Conservation (phyloP, 2,797 vertebrate species). For the Mormyrus proboscirostris region DNA sequence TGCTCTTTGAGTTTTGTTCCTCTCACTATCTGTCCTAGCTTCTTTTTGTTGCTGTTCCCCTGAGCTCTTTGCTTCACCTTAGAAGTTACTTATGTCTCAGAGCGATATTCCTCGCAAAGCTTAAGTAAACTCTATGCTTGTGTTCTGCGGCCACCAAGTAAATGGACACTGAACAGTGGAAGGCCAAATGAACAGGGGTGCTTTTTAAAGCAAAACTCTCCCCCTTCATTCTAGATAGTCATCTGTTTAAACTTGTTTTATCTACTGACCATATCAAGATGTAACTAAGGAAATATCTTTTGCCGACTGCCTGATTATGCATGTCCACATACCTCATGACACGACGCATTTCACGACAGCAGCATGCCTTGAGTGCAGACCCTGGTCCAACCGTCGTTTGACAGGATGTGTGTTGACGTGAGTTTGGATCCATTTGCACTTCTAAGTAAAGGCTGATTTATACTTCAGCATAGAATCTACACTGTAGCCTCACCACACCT, state of each 20-base stretch:
- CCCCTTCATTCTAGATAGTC: too few species aligned
- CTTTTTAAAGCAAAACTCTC: background rate
- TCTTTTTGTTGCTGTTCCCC: conserved; percentile 31
- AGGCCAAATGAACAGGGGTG: background rate
- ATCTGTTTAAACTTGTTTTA: background rate
- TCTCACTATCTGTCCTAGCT: background rate
- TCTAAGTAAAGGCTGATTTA: background rate
- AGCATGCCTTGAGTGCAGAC: background rate
- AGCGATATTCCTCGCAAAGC: background rate
- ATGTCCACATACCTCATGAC: background rate
- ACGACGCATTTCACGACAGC: background rate
- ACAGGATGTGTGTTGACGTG: background rate
- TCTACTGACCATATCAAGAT: background rate
- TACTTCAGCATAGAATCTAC: background rate
- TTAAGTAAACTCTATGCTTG: background rate
- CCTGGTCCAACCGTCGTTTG: background rate
- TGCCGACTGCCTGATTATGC: background rate
- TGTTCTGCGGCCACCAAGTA: background rate
- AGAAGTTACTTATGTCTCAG: background rate
- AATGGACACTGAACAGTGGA: background rate
- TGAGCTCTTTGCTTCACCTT: background rate
- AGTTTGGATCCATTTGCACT: background rate
- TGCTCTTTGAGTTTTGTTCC: background rate
- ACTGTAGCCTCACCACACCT: background rate
- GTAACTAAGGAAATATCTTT: background rate